Evolutionary conservation across 2,113 vertebrate species (phyloP).

Genomic region (Cebus imitator): DNA sequence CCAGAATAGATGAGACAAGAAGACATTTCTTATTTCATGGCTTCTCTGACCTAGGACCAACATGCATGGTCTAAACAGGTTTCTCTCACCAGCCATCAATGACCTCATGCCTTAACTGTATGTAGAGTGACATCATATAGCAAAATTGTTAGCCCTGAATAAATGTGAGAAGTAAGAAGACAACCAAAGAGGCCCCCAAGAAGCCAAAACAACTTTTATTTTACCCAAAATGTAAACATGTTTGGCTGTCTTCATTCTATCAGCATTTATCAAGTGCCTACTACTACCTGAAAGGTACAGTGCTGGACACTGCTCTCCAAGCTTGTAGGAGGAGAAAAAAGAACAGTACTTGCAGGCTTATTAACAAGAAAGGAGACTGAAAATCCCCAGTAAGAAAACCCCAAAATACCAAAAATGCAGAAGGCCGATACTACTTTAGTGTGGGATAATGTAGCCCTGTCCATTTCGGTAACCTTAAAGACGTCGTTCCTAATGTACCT

Average conservation of each 20-base stretch:
- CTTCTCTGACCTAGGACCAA: constrained; percentile 14
- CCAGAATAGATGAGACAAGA: constrained; percentile 55
- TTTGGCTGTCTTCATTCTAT: neutral
- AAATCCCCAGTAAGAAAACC: neutral
- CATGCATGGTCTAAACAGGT: neutral
- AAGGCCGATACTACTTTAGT: neutral
- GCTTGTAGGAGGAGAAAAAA: neutral
- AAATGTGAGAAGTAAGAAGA: neutral
- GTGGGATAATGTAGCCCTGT: neutral
- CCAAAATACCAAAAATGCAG: neutral
- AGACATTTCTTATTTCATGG: constrained; percentile 57
- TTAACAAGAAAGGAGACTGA: neutral
- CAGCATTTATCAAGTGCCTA: neutral
- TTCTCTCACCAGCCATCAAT: neutral
- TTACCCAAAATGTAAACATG: neutral
- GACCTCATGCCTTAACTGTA: neutral
- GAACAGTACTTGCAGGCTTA: neutral
- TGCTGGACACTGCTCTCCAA: neutral
- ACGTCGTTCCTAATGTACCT: neutral
- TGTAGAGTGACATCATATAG: neutral
- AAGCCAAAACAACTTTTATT: neutral
- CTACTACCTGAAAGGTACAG: neutral
- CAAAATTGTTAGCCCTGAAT: neutral
- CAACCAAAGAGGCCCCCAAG: neutral
- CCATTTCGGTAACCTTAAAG: neutral